Evolutionary conservation across 2,888 invertebrate species (phyloP), one percentile per base, ranked within the genome.

Genomic region (Drosophila bunnanda): DNA sequence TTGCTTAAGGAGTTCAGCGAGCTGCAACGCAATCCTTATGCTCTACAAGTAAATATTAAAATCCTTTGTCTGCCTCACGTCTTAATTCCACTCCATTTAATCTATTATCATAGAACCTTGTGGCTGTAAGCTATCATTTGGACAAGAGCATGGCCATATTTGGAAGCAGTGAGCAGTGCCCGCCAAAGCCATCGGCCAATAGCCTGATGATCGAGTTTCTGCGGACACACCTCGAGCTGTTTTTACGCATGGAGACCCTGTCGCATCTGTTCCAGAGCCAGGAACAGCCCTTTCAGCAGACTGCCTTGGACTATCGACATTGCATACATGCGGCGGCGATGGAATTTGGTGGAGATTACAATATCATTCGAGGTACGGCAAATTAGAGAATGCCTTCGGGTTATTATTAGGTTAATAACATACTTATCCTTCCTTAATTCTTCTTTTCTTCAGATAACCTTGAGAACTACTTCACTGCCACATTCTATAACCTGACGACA

Each of bases 401-500:
- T 30, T 17, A 13, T 12, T n/a, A 10, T 46, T n/a, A 2, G 9
- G 15, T n/a, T 15, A n/a, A n/a, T n/a, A n/a, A n/a, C n/a, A n/a
- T 32, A 30, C 32, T 8, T 50, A 50, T 32, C 17, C n/a, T 10
- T 15, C 5, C 17, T 3, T 43, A 12, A 6, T 20, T 10, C 52
- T 15, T n/a, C 53, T 36, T 12, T 22, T n/a, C 53, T 78, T 36
- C 68, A 93, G 93, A 92, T 80, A 89, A 91, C 57, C 95, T 98
- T 10, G 98, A 98, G 91, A 95, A 97, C 90, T 98, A 99, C 92
- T 94, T 99, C 77, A 98, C 98, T 87, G 96, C 95, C 78, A 98
- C 97, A 91, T 99, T 99, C 93, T 99, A 99, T 93, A 99, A 99
- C 93, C 93, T 99, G 84, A 99, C 99, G 1, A 98, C 99, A 2